Conservation (phyloP, 1,140 invertebrate species). For the Phenacoccus solenopsis region DNA sequence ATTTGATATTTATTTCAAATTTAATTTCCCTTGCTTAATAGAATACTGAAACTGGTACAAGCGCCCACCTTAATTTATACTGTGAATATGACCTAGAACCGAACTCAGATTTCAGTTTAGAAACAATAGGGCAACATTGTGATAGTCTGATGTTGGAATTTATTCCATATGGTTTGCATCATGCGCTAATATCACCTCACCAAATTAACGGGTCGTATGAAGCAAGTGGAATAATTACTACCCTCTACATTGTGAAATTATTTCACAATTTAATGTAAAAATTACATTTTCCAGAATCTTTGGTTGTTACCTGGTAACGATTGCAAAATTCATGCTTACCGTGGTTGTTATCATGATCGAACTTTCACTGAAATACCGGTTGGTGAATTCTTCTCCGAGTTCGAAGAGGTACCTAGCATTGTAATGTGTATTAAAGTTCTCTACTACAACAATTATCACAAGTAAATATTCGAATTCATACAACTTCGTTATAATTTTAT, state of each 20-base stretch:
- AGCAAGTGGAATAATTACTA: background rate
- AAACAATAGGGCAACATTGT: constrained; percentile 6
- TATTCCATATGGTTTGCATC: background rate
- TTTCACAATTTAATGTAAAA: background rate
- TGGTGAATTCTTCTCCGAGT: background rate
- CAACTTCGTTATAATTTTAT: background rate
- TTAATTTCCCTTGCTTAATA: background rate
- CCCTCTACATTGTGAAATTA: background rate
- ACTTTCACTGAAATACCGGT: background rate
- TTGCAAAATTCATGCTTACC: background rate
- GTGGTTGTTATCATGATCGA: background rate
- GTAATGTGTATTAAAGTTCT: background rate
- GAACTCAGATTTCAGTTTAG: background rate
- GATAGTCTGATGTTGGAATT: constrained; percentile 4
- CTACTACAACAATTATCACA: background rate
- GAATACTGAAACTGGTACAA: background rate
- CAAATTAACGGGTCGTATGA: background rate
- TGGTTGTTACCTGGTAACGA: background rate
- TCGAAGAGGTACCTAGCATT: background rate
- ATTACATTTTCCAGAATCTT: background rate
- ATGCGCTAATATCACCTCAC: background rate
- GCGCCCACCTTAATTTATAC: background rate
- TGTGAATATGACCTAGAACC: background rate
- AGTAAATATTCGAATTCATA: background rate
- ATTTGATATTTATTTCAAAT: background rate